Evolutionary conservation across 1,140 invertebrate species (phyloP), one percentile per base, ranked within the genome.

Genomic region (Drosophila repletoides): DNA sequence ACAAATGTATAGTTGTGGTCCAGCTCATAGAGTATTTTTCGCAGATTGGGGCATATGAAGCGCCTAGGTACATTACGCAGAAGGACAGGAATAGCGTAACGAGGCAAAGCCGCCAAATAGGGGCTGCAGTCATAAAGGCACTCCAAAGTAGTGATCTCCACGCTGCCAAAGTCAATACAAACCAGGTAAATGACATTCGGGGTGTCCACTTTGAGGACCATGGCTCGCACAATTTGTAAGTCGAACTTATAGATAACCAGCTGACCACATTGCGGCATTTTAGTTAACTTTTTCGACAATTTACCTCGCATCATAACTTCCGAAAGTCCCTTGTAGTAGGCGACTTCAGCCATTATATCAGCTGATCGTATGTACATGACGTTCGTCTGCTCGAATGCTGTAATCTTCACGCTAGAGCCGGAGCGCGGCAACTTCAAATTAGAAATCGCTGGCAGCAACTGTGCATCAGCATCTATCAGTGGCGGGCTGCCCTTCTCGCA

Each of bases 161-260:
- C 38, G 43, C 70, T 90, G 0, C 88, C 88, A 45, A 48, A 90
- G 31, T 90, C 88, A 0, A 90, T 59, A 34, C 68, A 88, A 7
- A 79, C 67, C 10, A 90, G 53, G 45, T 69, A 77, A 5, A 89
- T 83, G 17, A 36, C 41, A 0, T 68, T 17, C 0, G 45, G 29
- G 53, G 86, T 38, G 2, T 76, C 72, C 4, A 61, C 43, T 40
- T 79, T 72, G 0, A 90, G 49, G 5, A 90, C 71, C 51, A 89
- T 55, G 22, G 87, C 88, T 1, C 88, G 75, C 3, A 55, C 28
- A 10, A 60, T 68, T 36, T 75, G 53, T 2, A 36, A 15, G 5
- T 71, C 15, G 2, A 68, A 63, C 38, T 86, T 68, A 3, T 70
- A 49, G 5, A 90, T 58, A 0, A 89, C 88, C 10, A 88, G 31